phyloP scores from a whole-genome alignment of 30 jellyfish, hydroid and myxozoan species.

The Sanderia malayensis region DNA sequence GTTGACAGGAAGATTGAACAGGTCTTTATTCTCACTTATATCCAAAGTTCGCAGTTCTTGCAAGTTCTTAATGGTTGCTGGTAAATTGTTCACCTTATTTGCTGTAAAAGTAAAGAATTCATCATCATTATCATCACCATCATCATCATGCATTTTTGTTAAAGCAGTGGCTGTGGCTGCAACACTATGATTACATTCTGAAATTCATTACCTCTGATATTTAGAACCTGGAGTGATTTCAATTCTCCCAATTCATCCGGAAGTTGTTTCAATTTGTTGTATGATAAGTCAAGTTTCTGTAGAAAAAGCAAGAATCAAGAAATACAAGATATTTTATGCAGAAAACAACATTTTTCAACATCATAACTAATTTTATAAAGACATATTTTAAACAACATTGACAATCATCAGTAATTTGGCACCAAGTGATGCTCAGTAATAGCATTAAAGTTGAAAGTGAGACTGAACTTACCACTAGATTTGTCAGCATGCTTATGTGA shows the following conservation, averaged over 20 bases:
- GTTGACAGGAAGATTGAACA: slow-evolving; percentile 66
- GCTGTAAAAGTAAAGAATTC: slow-evolving; percentile 26
- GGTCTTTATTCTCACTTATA: slow-evolving; percentile 52
- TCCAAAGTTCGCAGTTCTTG: slow-evolving; percentile 58
- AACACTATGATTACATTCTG: too few relatives aligned
- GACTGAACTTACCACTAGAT: neutral
- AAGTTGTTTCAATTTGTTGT: slow-evolving; percentile 54
- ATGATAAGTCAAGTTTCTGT: slow-evolving; percentile 71
- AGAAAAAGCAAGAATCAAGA: neutral
- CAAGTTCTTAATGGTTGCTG: slow-evolving; percentile 55
- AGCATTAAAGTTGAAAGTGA: too few relatives aligned
- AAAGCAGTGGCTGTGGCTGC: too few relatives aligned
- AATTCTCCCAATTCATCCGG: slow-evolving; percentile 72
- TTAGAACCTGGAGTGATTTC: slow-evolving; percentile 22
- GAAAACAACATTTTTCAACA: neutral
- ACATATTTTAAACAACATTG: too few relatives aligned
- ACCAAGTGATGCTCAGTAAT: too few relatives aligned
- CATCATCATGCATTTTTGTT: too few relatives aligned
- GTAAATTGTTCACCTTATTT: slow-evolving; percentile 58
- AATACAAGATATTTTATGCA: neutral
- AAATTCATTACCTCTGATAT: slow-evolving; percentile 52
- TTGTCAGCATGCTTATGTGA: neutral
- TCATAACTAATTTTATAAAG: neutral
- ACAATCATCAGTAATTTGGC: too few relatives aligned
- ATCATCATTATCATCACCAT: too few relatives aligned